A percentile compares a stretch with the other conserved stretches of the same genome.
phyloP scores from a whole-genome alignment of 2,797 vertebrate genomes.

The Tapirus indicus region DNA sequence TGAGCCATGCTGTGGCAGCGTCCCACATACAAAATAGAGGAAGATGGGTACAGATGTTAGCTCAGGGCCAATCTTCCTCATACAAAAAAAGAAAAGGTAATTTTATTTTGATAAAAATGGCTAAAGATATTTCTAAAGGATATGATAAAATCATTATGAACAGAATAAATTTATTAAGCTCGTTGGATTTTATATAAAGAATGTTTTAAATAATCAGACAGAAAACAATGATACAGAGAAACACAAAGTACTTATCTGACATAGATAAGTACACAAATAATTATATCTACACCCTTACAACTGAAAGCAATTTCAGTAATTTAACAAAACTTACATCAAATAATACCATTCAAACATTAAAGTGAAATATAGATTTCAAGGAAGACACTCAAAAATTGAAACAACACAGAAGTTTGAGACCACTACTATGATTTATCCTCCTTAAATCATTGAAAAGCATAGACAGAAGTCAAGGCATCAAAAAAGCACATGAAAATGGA shows the following conservation, averaged over 20 bases:
- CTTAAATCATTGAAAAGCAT: not conserved
- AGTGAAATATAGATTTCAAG: not conserved
- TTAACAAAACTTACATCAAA: constrained; percentile 8
- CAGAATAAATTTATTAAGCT: not conserved
- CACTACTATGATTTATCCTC: not conserved
- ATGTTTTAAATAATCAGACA: not conserved
- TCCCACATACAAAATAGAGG: too few species aligned
- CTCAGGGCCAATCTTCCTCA: too few species aligned
- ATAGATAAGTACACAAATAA: constrained; percentile 25
- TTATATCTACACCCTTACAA: not conserved
- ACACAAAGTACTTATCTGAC: not conserved
- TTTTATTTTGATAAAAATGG: not conserved
- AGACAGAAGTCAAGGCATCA: not conserved
- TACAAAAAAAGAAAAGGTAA: not conserved
- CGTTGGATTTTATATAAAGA: not conserved
- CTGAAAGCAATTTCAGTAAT: not conserved
- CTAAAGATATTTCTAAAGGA: not conserved
- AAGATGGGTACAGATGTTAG: too few species aligned
- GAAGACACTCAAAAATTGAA: not conserved
- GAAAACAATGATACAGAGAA: not conserved
- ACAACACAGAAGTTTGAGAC: not conserved
- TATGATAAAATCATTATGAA: not conserved
- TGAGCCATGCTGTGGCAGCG: too few species aligned
- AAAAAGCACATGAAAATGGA: not conserved
- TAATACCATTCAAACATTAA: not conserved